Evolutionary conservation across 2,113 vertebrate species (phyloP).

Genomic region (Catharus fuscescens): DNA sequence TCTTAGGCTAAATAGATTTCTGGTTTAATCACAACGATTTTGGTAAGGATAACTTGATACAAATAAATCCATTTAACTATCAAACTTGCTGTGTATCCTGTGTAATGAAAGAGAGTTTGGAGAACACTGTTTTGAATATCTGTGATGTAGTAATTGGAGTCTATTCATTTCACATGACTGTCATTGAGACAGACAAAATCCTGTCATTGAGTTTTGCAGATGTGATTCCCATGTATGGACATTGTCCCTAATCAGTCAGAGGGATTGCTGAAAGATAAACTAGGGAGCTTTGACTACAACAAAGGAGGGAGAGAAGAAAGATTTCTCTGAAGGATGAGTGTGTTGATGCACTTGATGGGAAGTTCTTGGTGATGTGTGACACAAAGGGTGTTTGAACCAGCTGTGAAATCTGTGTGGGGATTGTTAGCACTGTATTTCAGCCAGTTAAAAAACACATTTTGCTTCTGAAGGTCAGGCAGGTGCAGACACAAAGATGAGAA

Average conservation of each 20-base stretch:
- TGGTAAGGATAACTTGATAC: neutral
- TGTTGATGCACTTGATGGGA: neutral
- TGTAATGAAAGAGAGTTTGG: neutral
- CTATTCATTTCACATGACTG: neutral
- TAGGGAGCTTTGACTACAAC: neutral
- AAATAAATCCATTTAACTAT: neutral
- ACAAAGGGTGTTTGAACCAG: neutral
- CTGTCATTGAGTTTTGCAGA: neutral
- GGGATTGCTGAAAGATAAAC: neutral
- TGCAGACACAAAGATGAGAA: neutral
- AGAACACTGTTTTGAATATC: constrained; percentile 1
- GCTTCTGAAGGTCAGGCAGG: neutral
- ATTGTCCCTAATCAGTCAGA: neutral
- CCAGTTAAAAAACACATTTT: neutral
- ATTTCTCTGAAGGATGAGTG: neutral
- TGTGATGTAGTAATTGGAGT: neutral
- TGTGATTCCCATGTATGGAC: neutral
- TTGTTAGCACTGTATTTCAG: neutral
- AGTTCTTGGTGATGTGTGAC: neutral
- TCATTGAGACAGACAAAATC: neutral
- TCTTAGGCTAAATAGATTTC: neutral
- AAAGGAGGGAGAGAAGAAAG: neutral
- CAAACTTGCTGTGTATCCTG: neutral
- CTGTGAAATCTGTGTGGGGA: neutral
- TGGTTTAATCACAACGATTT: neutral